Base-by-base conservation (phyloP, 2,113 vertebrate species). In the Trogon melanurus region DNA sequence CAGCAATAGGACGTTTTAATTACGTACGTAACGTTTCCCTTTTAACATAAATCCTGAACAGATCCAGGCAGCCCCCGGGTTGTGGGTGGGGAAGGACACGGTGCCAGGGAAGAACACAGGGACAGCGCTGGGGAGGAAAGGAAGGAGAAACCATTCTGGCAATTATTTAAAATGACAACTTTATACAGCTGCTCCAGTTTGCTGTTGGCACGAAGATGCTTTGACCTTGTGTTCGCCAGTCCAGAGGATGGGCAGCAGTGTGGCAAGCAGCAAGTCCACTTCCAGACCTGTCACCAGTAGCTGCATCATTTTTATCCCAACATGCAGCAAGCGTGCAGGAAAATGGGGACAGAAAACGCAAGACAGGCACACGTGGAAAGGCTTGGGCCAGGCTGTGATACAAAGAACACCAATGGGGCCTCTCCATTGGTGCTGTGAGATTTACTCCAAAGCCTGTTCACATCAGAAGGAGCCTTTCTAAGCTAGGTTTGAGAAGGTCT, bases 41-140 rank as follows among this genome's bases (percentile, higher is more conserved):
- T 61, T n/a, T 34, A 79, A 80, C 41, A 79, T 89, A 91, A 96
- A 96, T 79, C 85, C 79, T 54, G 48, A 86, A n/a, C 48, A 34
- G 83, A 93, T 11, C 41, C 83, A 53, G 38, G 65, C 79, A 94
- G 65, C 73, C 79, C 83, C 32, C 3, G 15, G 79, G 73, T 18
- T 57, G 45, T 53, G 79, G 81, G 82, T 54, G 50, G 78, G 38
- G 72, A 90, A 60, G 26, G 72, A 85, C 82, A 78, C 0, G 0
- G 44, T 32, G 44, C 44, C 0, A 1, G 57, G 34, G 60, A 79
- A 85, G 66, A 66, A 53, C 25, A 25, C 0, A 7, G 36, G 25
- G 58, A 92, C 2, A 0, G 11, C 45, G 45, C 16, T 16, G 27
- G 36, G 18, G 41, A 91, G 53, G 41, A 83, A 80, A 76, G 11